phyloP scores from a whole-genome alignment of 1,140 invertebrate genomes.

The Chrysopa pallens region DNA sequence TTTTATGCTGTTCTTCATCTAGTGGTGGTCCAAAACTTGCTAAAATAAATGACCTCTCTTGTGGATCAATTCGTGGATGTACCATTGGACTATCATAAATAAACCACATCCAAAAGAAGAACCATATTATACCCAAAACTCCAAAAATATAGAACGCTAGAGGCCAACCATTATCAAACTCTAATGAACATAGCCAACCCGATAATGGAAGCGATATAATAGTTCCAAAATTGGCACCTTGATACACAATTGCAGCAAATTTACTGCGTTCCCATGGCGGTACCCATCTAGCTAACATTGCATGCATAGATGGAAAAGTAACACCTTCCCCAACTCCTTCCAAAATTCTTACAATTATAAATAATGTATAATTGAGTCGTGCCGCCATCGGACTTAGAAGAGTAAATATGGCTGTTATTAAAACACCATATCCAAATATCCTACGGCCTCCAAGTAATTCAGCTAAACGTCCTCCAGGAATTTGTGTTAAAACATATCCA shows the following conservation, averaged over 20 bases:
- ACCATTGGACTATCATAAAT: conserved; percentile 55
- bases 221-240: conserved; percentile 58
- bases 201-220: conserved; percentile 55
- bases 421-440: conserved; percentile 58
- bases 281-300: conserved; percentile 65
- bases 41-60: conserved; percentile 47
- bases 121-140: conserved; percentile 59
- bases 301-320: conserved; percentile 68
- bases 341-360: conserved; percentile 59
- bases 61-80: conserved; percentile 60
- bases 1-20: conserved; percentile 12
- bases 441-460: conserved; percentile 63
- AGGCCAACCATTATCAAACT: conserved; percentile 55
- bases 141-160: conserved; percentile 66
- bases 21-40: conserved; percentile 29
- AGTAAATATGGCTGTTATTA: conserved; percentile 60
- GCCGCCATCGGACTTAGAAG: conserved; percentile 55
- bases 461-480: conserved; percentile 68
- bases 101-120: conserved; percentile 49
- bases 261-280: conserved; percentile 62
- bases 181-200: conserved; percentile 49
- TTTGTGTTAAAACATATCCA: conserved; percentile 72
- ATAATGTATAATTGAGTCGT: conserved; percentile 42
- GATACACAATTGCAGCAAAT: conserved; percentile 63
- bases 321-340: conserved; percentile 79